phyloP scores from a whole-genome alignment of 2,797 vertebrate species.

The Schizopygopsis malacanthus region DNA sequence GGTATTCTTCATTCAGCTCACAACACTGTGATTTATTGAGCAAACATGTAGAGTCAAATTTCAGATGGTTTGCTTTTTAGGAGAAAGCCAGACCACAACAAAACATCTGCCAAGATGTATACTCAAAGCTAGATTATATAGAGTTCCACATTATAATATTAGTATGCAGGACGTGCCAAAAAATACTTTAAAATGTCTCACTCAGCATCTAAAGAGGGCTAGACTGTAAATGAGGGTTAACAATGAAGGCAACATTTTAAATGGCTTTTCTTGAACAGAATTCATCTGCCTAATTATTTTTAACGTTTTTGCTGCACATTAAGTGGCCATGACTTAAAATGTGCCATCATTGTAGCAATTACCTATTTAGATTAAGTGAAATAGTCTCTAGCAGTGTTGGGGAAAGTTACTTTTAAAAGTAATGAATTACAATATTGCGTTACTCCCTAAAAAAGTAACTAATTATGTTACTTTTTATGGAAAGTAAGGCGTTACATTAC shows the following conservation, averaged over 20 bases:
- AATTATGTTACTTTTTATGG: no score
- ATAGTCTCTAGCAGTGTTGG: background rate
- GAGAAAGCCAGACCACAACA: constrained; percentile 16
- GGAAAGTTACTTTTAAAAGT: no score
- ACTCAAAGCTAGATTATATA: constrained; percentile 20
- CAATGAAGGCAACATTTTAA: constrained; percentile 17
- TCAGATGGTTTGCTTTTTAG: constrained; percentile 6
- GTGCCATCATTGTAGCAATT: background rate
- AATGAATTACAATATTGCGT: no score
- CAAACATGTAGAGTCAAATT: background rate
- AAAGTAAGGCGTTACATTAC: no score
- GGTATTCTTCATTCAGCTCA: background rate
- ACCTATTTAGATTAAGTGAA: background rate
- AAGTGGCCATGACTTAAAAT: background rate
- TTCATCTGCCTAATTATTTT: background rate
- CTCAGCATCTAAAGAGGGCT: constrained; percentile 14
- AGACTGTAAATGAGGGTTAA: constrained; percentile 20
- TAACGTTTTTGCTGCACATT: background rate
- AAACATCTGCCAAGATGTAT: constrained; percentile 24
- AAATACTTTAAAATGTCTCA: constrained; percentile 23
- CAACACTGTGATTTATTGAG: constrained; percentile 35
- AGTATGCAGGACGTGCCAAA: constrained; percentile 15
- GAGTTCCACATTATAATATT: background rate
- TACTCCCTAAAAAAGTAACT: no score
- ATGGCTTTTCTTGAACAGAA: background rate